Percentiles rank a stretch among this genome's conserved stretches.
Evolutionary conservation across 2,888 invertebrate genomes (phyloP).

Genomic region (Macroteleia sp.): DNA sequence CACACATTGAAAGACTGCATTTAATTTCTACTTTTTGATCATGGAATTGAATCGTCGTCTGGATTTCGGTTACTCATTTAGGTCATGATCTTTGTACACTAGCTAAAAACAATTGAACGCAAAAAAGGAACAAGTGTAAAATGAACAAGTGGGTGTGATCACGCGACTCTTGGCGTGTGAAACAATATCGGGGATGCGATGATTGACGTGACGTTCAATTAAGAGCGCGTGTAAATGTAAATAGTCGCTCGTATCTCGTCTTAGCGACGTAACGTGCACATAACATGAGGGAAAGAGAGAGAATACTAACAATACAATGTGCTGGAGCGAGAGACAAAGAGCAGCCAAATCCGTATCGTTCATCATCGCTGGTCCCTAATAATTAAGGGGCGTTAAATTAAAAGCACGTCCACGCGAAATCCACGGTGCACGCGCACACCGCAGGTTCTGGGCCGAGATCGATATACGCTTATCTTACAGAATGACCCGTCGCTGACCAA

Average conservation of each 20-base stretch:
- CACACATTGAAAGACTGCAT: no score
- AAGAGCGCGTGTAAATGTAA: constrained; percentile 59
- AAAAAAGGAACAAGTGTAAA: constrained; percentile 18
- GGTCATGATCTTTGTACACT: background rate
- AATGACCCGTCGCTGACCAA: constrained; percentile 38
- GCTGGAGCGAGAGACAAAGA: background rate
- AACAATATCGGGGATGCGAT: constrained; percentile 56
- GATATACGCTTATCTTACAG: constrained; percentile 33
- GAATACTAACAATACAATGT: background rate
- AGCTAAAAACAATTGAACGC: constrained; percentile 11
- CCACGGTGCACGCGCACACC: constrained; percentile 45
- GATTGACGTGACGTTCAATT: constrained; percentile 61
- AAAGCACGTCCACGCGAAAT: constrained; percentile 41
- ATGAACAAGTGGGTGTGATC: constrained; percentile 35
- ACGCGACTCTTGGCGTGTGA: constrained; percentile 39
- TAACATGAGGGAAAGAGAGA: constrained; percentile 1
- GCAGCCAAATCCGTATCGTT: constrained; percentile 36
- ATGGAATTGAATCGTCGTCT: no score
- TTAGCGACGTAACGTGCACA: constrained; percentile 21
- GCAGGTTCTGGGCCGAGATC: constrained; percentile 10
- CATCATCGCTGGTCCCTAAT: constrained; percentile 48
- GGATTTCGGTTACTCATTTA: background rate
- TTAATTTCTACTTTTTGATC: no score
- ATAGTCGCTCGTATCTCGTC: constrained; percentile 47
- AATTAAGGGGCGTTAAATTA: constrained; percentile 47